phyloP scores from a whole-genome alignment of 2,113 vertebrate species.

The Gallinago media region DNA sequence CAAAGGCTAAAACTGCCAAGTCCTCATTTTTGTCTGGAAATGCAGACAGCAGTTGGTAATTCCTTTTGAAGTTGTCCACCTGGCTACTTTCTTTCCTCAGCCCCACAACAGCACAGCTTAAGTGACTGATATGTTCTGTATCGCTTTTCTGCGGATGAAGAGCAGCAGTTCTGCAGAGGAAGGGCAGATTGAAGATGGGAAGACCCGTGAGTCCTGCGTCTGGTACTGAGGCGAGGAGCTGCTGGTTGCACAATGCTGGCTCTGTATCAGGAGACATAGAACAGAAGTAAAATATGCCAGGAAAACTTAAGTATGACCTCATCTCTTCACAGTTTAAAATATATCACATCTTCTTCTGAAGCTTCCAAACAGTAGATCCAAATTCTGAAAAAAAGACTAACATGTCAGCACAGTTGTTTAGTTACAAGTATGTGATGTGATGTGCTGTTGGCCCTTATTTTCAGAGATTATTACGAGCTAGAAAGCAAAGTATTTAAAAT shows the following conservation, averaged over 20 bases:
- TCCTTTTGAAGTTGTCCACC: slow-evolving; percentile 12
- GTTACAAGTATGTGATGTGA: neutral
- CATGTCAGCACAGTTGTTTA: neutral
- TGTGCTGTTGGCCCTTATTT: neutral
- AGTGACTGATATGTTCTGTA: neutral
- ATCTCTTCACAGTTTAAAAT: neutral
- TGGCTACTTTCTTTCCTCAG: neutral
- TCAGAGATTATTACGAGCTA: neutral
- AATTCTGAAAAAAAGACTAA: neutral
- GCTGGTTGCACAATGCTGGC: neutral
- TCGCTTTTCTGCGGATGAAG: neutral
- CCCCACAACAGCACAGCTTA: neutral
- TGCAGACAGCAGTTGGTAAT: slow-evolving; percentile 4
- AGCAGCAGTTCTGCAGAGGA: neutral
- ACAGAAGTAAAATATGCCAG: neutral
- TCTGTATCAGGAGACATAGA: neutral
- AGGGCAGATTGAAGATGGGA: neutral
- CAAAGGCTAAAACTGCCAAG: slow-evolving; percentile 11
- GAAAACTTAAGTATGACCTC: neutral
- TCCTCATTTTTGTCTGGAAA: slow-evolving; percentile 13
- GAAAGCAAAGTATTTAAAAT: neutral
- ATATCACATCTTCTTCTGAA: neutral
- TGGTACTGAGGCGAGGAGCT: neutral
- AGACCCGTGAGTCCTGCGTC: accelerated
- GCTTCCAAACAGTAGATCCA: neutral